These are phyloP conservation scores for Archaeoteleia sp. DNA, from an alignment of 2,888 invertebrate species.

Conservation along the genomic window DNA sequence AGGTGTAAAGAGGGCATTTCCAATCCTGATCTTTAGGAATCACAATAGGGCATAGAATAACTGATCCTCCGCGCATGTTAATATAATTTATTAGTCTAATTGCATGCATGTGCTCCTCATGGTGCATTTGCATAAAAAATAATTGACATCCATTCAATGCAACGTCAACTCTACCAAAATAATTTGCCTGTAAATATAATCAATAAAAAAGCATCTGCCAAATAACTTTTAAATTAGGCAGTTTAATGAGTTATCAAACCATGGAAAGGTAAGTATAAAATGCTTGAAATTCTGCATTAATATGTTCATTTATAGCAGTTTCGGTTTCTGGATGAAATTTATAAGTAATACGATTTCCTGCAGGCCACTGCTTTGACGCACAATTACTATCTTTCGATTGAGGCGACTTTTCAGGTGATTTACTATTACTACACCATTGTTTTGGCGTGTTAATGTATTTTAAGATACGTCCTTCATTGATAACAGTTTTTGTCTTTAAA, in stretches of 20 bases:
- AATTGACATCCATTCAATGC: slow-evolving; percentile 73
- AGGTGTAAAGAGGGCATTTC: slow-evolving; percentile 73
- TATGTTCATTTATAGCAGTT: slow-evolving; percentile 77
- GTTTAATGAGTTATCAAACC: slow-evolving; percentile 69
- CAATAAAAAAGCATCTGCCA: background rate
- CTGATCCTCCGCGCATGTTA: slow-evolving; percentile 75
- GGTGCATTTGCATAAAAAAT: slow-evolving; percentile 76
- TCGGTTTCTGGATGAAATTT: slow-evolving; percentile 76
- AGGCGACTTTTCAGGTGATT: no score
- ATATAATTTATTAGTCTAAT: slow-evolving; percentile 75
- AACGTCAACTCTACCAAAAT: slow-evolving; percentile 75
- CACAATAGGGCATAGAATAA: slow-evolving; percentile 67
- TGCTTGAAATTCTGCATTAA: slow-evolving; percentile 78
- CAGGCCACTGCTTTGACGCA: no score
- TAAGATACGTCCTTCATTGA: no score
- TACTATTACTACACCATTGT: no score
- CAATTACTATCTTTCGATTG: no score
- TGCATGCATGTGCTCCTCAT: slow-evolving; percentile 76
- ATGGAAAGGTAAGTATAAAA: slow-evolving; percentile 80
- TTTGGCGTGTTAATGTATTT: no score
- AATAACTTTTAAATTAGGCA: slow-evolving; percentile 7
- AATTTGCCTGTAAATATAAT: slow-evolving; percentile 60
- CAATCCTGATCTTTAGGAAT: slow-evolving; percentile 70
- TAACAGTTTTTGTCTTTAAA: no score
- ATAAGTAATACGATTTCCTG: slow-evolving; percentile 57